Percentiles rank a stretch among this genome's conserved stretches.
Conservation (phyloP, 1,140 invertebrate genomes). For the Micrasema minimum region DNA sequence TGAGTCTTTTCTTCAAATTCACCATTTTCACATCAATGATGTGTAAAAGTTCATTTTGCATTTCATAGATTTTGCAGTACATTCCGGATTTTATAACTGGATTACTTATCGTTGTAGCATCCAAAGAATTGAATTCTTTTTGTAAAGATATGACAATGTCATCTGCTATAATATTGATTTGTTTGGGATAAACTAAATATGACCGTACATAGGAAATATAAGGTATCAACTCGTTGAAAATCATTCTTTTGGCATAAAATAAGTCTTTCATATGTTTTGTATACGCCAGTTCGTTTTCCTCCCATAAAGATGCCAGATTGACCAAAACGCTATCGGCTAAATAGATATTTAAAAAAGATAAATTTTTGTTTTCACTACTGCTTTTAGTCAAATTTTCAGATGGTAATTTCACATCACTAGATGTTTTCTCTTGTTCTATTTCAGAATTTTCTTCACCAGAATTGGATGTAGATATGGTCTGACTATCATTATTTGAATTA, state of each 20-base stretch:
- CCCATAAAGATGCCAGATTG: slow-evolving; percentile 25
- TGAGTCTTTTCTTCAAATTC: slow-evolving; percentile 4
- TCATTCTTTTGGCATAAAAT: slow-evolving; percentile 25
- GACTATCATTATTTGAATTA: slow-evolving; percentile 4
- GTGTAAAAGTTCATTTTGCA: slow-evolving; percentile 23
- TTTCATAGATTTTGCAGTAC: slow-evolving; percentile 28
- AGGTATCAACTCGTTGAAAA: slow-evolving; percentile 15
- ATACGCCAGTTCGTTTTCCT: slow-evolving; percentile 27
- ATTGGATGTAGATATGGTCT: no score
- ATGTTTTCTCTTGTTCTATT: neutral
- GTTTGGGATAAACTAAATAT: neutral
- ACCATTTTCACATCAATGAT: slow-evolving; percentile 8
- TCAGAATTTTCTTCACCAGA: slow-evolving; percentile 1
- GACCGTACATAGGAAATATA: slow-evolving; percentile 20
- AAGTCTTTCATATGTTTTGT: slow-evolving; percentile 28
- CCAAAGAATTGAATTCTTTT: slow-evolving; percentile 27
- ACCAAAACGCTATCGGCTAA: neutral
- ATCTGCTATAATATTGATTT: neutral
- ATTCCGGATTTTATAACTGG: slow-evolving; percentile 16
- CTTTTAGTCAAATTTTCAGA: no score
- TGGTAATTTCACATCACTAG: neutral
- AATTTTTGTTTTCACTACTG: no score
- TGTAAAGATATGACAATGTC: slow-evolving; percentile 22
- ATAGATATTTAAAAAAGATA: no score
- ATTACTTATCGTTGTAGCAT: slow-evolving; percentile 2